These are phyloP conservation scores for Ceryle rudis DNA, from an alignment of 2,797 vertebrate genomes.

Conservation along the genomic window DNA sequence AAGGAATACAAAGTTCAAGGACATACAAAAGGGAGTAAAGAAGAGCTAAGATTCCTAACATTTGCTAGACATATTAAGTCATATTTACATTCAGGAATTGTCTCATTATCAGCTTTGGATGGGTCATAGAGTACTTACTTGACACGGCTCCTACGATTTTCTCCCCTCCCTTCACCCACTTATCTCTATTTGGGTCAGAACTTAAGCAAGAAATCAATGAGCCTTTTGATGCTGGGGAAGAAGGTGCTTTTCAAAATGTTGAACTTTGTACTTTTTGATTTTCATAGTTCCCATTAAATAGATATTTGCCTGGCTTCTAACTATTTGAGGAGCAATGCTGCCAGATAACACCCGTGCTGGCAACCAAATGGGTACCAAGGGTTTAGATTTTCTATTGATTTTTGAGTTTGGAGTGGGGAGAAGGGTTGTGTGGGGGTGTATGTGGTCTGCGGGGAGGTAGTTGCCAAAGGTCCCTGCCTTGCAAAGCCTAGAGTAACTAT, in stretches of 20 bases:
- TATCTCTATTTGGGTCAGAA: not conserved
- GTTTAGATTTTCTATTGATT: not conserved
- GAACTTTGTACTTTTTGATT: not conserved
- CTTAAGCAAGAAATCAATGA: not conserved
- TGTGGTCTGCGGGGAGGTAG: too few species aligned
- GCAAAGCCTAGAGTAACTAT: not conserved
- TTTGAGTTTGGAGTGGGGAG: not conserved
- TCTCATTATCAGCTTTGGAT: not conserved
- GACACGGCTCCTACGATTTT: not conserved
- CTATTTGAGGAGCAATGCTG: not conserved
- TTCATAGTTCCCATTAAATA: not conserved
- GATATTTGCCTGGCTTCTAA: not conserved
- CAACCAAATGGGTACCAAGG: not conserved
- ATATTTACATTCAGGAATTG: not conserved
- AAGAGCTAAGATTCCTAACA: not conserved
- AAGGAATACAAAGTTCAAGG: slow-evolving; percentile 17
- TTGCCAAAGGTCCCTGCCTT: not conserved
- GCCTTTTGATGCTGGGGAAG: not conserved
- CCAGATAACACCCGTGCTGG: not conserved
- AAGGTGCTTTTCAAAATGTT: not conserved
- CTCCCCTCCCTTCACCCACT: not conserved
- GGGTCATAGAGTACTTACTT: not conserved
- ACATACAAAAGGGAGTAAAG: not conserved
- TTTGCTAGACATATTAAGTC: not conserved
- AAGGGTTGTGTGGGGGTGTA: not conserved